A percentile compares a stretch with the other conserved stretches of the same genome.
Evolutionary conservation across 2,113 vertebrate species (phyloP).

Genomic region (Ammospiza nelsoni): DNA sequence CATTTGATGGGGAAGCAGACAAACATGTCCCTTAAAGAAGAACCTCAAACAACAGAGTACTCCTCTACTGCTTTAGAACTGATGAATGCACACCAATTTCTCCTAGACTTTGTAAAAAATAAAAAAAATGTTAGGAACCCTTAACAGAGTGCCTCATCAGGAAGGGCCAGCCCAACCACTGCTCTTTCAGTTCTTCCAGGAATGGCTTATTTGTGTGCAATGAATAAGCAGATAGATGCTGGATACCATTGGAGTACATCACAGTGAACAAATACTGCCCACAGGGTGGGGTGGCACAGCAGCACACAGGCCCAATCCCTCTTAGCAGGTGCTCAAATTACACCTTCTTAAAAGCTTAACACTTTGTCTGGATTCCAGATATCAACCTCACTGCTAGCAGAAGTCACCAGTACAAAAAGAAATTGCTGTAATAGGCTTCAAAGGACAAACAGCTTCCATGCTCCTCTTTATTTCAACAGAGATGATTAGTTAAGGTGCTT

Average conservation of each 20-base stretch:
- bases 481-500: constrained; percentile 61
- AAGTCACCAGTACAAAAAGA: neutral
- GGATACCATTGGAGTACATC: neutral
- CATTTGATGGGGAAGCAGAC: neutral
- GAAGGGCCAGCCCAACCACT: neutral
- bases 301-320: neutral
- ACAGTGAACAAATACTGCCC: neutral
- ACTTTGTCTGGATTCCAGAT: neutral
- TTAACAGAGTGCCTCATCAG: neutral
- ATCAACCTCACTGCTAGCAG: neutral
- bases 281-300: neutral
- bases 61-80: neutral
- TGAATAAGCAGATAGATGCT: neutral
- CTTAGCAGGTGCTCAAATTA: neutral
- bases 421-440: constrained; percentile 14
- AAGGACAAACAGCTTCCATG: neutral
- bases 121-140: neutral
- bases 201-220: neutral
- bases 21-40: neutral
- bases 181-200: neutral
- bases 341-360: neutral
- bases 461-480: constrained; percentile 4
- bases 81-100: neutral
- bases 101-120: neutral
- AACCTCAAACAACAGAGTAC: neutral